phyloP scores from a whole-genome alignment of 2,113 vertebrate species.

The Neotragus pygmaeus region DNA sequence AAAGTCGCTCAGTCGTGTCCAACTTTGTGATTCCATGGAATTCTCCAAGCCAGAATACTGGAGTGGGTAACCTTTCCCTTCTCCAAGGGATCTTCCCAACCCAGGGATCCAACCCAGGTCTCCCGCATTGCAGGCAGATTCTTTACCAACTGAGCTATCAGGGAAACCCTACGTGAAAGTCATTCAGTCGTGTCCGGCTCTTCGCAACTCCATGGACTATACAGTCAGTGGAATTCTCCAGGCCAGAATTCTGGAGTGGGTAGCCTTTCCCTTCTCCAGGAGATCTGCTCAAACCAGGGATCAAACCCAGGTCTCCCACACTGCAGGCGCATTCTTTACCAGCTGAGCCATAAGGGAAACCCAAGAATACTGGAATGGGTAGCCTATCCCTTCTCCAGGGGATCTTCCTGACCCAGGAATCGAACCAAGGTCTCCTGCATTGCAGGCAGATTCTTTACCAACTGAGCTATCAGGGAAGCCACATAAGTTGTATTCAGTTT shows the following conservation, averaged over 20 bases:
- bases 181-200: rapidly evolving
- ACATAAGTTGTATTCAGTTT: not conserved
- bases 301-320: not conserved
- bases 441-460: not conserved
- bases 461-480: not conserved
- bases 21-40: not conserved
- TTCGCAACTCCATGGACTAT: not conserved
- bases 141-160: not conserved
- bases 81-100: not conserved
- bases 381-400: not conserved
- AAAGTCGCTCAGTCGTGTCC: not conserved
- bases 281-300: not conserved
- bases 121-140: not conserved
- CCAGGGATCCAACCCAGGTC: not conserved
- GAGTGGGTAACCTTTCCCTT: not conserved
- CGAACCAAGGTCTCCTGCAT: not conserved
- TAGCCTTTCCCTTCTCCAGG: not conserved
- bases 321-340: not conserved
- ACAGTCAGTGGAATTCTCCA: not conserved
- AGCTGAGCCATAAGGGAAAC: not conserved
- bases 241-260: not conserved
- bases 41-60: not conserved
- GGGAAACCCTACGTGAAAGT: not conserved
- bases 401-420: not conserved
- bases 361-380: not conserved